These are phyloP conservation scores for Oryzias woworae DNA, from an alignment of 2,113 vertebrate genomes.

Conservation along the genomic window DNA sequence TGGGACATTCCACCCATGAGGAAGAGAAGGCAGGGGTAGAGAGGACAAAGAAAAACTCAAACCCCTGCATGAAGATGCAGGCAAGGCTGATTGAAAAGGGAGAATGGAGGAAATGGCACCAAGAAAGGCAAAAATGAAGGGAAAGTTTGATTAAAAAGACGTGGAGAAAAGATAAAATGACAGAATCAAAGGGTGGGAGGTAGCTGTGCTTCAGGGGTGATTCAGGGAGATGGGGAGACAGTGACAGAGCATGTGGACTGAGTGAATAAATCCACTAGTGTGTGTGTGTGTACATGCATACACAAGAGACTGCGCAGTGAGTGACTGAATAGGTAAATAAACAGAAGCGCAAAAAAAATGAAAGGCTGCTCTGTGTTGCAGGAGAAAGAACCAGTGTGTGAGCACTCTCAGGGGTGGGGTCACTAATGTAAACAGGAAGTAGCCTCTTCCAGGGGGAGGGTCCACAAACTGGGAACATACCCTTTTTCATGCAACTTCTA, in stretches of 20 bases:
- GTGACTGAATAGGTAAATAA: slow-evolving; percentile 63
- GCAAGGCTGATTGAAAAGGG: background rate
- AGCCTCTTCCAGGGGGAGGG: slow-evolving; percentile 50
- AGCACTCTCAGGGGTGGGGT: slow-evolving; percentile 30
- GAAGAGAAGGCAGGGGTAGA: slow-evolving; percentile 46
- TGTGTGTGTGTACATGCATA: slow-evolving; percentile 8
- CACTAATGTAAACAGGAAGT: slow-evolving; percentile 82
- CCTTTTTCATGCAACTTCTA: background rate
- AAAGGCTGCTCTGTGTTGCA: slow-evolving; percentile 63
- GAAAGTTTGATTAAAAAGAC: slow-evolving; percentile 26
- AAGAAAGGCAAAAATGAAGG: background rate
- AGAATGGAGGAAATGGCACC: slow-evolving; percentile 18
- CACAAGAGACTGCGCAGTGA: slow-evolving; percentile 48
- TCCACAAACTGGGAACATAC: slow-evolving; percentile 17
- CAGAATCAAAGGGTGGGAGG: slow-evolving; percentile 6
- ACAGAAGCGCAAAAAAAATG: slow-evolving; percentile 41
- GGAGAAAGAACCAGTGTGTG: slow-evolving; percentile 72
- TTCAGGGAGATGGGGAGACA: slow-evolving; percentile 15
- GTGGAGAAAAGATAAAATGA: background rate
- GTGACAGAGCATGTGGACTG: slow-evolving; percentile 46
- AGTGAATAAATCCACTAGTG: slow-evolving; percentile 22
- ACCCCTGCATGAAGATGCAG: slow-evolving; percentile 20
- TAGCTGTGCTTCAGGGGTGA: slow-evolving; percentile 9
- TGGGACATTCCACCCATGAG: slow-evolving; percentile 77
- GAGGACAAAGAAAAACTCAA: slow-evolving; percentile 31